These are phyloP conservation scores for Drosophila infuscata DNA, from an alignment of 2,888 invertebrate genomes.

Conservation along the genomic window DNA sequence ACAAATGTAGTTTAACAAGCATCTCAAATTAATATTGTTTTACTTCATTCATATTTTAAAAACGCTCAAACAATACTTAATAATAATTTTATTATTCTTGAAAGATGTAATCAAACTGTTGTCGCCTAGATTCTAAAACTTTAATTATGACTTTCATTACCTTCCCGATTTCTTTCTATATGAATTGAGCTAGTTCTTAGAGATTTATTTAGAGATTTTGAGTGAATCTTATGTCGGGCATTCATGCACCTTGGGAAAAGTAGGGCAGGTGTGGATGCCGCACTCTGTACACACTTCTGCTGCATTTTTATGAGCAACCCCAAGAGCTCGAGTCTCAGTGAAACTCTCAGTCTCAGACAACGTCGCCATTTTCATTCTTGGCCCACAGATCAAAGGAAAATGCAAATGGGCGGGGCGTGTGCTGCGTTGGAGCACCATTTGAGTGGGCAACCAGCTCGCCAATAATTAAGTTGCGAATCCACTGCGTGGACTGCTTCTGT, in stretches of 20 bases:
- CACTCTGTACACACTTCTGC: slow-evolving; percentile 25
- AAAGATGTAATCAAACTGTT: background rate
- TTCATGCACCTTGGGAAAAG: background rate
- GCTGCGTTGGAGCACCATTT: slow-evolving; percentile 36
- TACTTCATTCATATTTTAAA: background rate
- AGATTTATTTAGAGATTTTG: background rate
- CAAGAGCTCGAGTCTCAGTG: slow-evolving; percentile 20
- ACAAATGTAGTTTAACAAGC: background rate
- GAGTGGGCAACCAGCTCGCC: slow-evolving; percentile 57
- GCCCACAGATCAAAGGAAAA: slow-evolving; percentile 75
- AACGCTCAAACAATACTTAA: background rate
- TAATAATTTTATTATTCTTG: background rate
- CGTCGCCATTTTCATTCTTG: slow-evolving; percentile 43
- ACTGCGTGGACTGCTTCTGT: slow-evolving; percentile 22
- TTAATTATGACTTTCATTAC: background rate
- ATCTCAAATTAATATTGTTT: background rate
- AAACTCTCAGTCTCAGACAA: slow-evolving; percentile 25
- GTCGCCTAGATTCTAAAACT: background rate
- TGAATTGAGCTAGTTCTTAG: background rate
- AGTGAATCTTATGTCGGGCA: background rate
- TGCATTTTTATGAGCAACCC: slow-evolving; percentile 63
- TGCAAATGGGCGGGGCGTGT: slow-evolving; percentile 70
- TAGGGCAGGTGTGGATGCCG: slow-evolving; percentile 9
- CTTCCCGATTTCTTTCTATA: background rate
- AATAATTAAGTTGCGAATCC: slow-evolving; percentile 75